Conservation (phyloP, 2,113 vertebrate genomes). For the Tonatia bakeri region DNA sequence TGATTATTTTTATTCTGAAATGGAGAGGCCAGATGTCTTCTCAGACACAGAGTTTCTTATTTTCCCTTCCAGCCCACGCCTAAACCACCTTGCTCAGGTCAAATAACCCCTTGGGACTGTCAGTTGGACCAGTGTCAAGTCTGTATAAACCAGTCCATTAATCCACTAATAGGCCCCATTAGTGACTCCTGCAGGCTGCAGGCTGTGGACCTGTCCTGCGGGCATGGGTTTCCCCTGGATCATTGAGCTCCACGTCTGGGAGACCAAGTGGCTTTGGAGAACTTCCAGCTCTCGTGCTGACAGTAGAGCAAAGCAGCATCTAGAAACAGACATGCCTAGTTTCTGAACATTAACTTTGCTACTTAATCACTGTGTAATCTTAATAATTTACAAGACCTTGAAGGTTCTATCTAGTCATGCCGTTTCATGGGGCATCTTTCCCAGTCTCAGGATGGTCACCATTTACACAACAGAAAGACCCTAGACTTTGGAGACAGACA, state of each 20-base stretch:
- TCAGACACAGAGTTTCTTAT: background rate
- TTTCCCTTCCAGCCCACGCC: background rate
- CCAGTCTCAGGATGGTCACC: background rate
- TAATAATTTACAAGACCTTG: background rate
- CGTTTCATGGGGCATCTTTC: background rate
- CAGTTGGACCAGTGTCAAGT: background rate
- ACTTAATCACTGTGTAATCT: background rate
- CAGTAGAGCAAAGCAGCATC: background rate
- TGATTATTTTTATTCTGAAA: constrained; percentile 39
- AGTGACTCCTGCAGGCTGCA: background rate
- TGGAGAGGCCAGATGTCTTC: background rate
- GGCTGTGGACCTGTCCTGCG: background rate
- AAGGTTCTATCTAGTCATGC: background rate
- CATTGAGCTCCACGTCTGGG: background rate
- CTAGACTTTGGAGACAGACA: background rate
- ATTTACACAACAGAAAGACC: background rate
- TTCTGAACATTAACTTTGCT: background rate
- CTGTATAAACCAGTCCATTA: background rate
- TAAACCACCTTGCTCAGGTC: background rate
- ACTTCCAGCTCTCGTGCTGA: background rate
- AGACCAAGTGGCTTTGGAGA: background rate
- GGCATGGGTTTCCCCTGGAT: background rate
- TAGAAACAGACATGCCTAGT: background rate
- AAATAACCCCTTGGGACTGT: background rate
- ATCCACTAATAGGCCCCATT: background rate